A percentile compares a stretch with the other conserved stretches of the same genome.
Conservation (phyloP, 2,113 vertebrate species). For the Argyrosomus japonicus region DNA sequence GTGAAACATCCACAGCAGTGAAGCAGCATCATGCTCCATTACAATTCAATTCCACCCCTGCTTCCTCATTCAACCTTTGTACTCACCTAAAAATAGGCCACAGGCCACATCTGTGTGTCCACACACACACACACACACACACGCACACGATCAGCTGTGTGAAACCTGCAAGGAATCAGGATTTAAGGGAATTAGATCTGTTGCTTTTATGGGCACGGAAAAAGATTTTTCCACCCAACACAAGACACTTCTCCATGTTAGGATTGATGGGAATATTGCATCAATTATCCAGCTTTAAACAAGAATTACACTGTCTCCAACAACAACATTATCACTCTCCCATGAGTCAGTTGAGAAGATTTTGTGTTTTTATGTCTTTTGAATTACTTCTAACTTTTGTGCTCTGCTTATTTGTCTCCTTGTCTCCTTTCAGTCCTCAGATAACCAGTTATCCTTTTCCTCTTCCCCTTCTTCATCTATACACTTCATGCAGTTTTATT, state of each 20-base stretch:
- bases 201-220: constrained; percentile 16
- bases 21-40: constrained; percentile 35
- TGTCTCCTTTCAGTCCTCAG: not conserved
- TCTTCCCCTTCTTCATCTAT: too few species aligned
- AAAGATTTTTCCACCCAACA: not conserved
- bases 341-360: not conserved
- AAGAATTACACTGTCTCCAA: not conserved
- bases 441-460: not conserved
- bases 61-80: constrained; percentile 48
- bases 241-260: not conserved
- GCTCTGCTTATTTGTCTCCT: too few species aligned
- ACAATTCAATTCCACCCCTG: constrained; percentile 46
- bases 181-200: constrained; percentile 4
- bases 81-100: constrained; percentile 61
- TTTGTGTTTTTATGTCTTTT: not conserved
- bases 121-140: not conserved
- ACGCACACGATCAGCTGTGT: not conserved
- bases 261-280: not conserved
- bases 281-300: not conserved
- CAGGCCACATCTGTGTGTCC: constrained; percentile 26
- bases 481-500: not conserved
- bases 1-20: constrained; percentile 34
- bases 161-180: constrained; percentile 17
- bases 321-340: not conserved
- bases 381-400: not conserved